Evolutionary conservation across 2,113 vertebrate species (phyloP).

Genomic region (Erythrolamprus reginae): DNA sequence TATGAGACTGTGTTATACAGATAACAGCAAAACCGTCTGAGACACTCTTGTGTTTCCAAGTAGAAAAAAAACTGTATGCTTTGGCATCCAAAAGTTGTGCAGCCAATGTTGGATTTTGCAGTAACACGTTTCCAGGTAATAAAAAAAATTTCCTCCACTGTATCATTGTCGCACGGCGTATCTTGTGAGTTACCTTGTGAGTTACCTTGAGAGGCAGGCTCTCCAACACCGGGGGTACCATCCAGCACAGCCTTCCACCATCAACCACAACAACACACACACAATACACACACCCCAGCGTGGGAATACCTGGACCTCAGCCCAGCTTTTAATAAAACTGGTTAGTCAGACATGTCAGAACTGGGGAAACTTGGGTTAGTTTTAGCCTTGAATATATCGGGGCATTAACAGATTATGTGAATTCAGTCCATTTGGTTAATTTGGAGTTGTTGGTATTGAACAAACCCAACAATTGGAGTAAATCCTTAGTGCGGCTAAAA

Average conservation of each 20-base stretch:
- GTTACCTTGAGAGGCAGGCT: background rate
- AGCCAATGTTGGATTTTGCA: conserved; percentile 76
- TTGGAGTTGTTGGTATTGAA: background rate
- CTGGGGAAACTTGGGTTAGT: background rate
- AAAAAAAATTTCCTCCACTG: conserved; percentile 83
- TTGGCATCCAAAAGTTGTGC: conserved; percentile 81
- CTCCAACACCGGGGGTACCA: too few species aligned
- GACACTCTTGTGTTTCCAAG: conserved; percentile 82
- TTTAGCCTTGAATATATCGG: background rate
- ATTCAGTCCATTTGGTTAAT: background rate
- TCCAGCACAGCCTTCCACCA: background rate
- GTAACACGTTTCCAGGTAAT: conserved; percentile 85
- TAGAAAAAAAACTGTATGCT: conserved; percentile 79
- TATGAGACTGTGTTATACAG: conserved; percentile 75
- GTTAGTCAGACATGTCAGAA: background rate
- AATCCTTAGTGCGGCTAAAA: background rate
- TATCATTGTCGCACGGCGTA: conserved; percentile 36
- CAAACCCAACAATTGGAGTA: background rate
- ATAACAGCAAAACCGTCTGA: conserved; percentile 73
- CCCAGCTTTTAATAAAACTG: background rate
- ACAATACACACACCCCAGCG: too few species aligned
- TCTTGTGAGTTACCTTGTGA: conserved; percentile 7
- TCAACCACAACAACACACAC: too few species aligned
- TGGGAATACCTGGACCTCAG: background rate
- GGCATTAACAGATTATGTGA: background rate